Evolutionary conservation across 2,888 invertebrate genomes (phyloP).

Genomic region (Sericinus montela): DNA sequence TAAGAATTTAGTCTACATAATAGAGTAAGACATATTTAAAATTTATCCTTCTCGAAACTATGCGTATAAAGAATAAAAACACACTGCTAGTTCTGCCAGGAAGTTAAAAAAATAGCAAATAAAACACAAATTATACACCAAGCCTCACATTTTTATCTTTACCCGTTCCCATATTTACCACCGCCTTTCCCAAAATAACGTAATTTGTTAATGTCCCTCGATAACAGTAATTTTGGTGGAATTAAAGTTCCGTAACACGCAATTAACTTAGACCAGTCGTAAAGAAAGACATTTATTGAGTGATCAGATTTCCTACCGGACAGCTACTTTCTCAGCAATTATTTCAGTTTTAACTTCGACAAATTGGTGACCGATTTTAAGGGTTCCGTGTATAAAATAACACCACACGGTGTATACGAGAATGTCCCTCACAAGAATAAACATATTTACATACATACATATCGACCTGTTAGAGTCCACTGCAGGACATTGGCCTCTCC

Average conservation of each 20-base stretch:
- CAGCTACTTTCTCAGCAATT: constrained; percentile 5
- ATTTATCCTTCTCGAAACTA: no score
- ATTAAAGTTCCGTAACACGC: constrained; percentile 25
- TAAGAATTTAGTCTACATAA: no score
- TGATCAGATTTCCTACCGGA: constrained; percentile 23
- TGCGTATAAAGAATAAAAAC: no score
- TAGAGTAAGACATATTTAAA: no score
- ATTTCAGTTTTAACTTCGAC: constrained; percentile 1
- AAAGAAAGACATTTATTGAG: constrained; percentile 27
- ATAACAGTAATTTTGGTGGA: constrained; percentile 29
- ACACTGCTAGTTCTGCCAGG: no score
- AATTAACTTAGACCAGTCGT: constrained; percentile 25
- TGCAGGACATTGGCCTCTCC: no score
- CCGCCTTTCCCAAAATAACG: constrained; percentile 1
- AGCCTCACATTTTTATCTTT: not conserved
- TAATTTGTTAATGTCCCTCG: constrained; percentile 23
- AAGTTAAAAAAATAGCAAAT: no score
- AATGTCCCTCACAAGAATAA: no score
- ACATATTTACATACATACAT: no score
- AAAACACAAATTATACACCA: not conserved
- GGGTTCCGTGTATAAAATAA: no score
- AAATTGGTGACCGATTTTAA: constrained; percentile 14
- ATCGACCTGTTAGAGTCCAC: no score
- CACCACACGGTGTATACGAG: no score
- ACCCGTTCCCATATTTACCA: constrained; percentile 9